Evolutionary conservation across 2,888 invertebrate species (phyloP).

Genomic region (Drosophila recens): DNA sequence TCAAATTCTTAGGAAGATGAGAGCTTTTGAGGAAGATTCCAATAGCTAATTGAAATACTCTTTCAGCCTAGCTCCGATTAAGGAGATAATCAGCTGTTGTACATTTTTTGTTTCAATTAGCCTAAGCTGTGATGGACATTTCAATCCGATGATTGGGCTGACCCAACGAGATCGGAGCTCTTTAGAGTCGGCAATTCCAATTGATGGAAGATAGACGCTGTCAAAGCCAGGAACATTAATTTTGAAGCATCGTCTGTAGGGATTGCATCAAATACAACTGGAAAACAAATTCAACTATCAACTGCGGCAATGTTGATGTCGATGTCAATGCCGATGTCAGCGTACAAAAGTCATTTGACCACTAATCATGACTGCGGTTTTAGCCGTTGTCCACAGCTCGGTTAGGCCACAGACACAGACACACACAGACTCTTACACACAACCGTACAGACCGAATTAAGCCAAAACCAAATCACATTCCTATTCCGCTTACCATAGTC

Average conservation of each 20-base stretch:
- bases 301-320: neutral
- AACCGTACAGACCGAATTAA: conserved; percentile 9
- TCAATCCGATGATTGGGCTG: conserved; percentile 1
- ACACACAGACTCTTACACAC: neutral
- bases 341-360: conserved; percentile 72
- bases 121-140: neutral
- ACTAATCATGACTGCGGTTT: conserved; percentile 75
- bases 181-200: neutral
- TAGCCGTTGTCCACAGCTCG: conserved; percentile 46
- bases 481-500: conserved; percentile 1
- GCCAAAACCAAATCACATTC: conserved; percentile 26
- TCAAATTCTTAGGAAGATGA: too few relatives aligned
- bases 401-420: conserved; percentile 27
- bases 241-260: neutral
- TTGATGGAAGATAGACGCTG: conserved; percentile 15
- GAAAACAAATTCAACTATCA: conserved; percentile 17
- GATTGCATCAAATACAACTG: conserved; percentile 11
- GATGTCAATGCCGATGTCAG: conserved; percentile 13
- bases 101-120: neutral
- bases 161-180: neutral
- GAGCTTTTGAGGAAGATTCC: neutral
- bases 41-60: neutral
- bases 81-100: neutral
- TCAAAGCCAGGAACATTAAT: conserved; percentile 25
- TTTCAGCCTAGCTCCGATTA: neutral